These are phyloP conservation scores for Pherbina coryleti DNA, from an alignment of 2,888 invertebrate species.

Conservation along the genomic window DNA sequence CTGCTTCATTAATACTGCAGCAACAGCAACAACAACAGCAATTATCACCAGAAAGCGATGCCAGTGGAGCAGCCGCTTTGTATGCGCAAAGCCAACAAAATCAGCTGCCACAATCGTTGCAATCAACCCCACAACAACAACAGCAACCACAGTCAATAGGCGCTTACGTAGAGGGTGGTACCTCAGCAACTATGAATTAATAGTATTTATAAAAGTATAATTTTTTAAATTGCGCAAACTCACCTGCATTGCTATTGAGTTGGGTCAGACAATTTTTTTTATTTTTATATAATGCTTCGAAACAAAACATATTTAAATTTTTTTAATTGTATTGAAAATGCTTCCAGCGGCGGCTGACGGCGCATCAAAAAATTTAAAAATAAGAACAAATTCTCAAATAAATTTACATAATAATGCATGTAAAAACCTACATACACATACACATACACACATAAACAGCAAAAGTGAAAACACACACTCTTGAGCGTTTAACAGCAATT, in stretches of 20 bases:
- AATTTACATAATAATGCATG: conserved; percentile 31
- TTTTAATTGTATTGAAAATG: conserved; percentile 39
- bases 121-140: conserved; percentile 44
- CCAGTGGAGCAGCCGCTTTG: conserved; percentile 50
- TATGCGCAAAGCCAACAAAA: conserved; percentile 54
- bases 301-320: conserved; percentile 24
- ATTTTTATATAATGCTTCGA: conserved; percentile 55
- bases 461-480: conserved; percentile 30
- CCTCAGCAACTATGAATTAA: conserved; percentile 58
- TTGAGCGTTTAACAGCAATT: conserved; percentile 44
- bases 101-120: conserved; percentile 24
- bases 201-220: conserved; percentile 51
- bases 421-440: conserved; percentile 26
- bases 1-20: conserved; percentile 32
- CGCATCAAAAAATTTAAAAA: conserved; percentile 23
- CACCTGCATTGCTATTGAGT: conserved; percentile 34
- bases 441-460: conserved; percentile 16
- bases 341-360: conserved; percentile 43
- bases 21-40: conserved; percentile 40
- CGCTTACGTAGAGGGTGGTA: conserved; percentile 40
- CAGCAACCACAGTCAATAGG: conserved; percentile 42
- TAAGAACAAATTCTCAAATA: conserved; percentile 23
- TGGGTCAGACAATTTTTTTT: conserved; percentile 55
- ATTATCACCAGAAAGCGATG: background rate
- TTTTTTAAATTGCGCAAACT: conserved; percentile 42